phyloP scores from a whole-genome alignment of 30 jellyfish, hydroid and myxozoan species.

The Aurelia aurita region DNA sequence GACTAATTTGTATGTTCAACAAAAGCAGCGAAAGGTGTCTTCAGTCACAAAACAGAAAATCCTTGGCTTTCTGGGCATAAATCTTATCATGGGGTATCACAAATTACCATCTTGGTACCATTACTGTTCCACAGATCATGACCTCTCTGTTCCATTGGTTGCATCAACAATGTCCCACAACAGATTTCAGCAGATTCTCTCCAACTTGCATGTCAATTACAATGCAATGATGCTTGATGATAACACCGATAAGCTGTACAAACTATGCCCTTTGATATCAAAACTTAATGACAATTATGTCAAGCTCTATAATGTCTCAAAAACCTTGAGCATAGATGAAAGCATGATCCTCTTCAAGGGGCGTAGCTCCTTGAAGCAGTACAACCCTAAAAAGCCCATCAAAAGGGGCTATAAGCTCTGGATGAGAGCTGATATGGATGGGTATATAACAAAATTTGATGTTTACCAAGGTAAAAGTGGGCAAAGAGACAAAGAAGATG shows the following conservation, averaged over 20 bases:
- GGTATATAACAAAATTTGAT: constrained; percentile 69
- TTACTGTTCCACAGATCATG: neutral
- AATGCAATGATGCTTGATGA: constrained; percentile 56
- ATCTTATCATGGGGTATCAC: constrained; percentile 65
- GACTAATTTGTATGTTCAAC: too few relatives aligned
- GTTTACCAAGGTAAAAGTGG: constrained; percentile 77
- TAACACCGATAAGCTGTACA: constrained; percentile 69
- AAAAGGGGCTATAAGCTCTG: constrained; percentile 85
- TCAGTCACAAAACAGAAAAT: constrained; percentile 28
- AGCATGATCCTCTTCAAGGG: constrained; percentile 92
- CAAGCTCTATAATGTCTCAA: constrained; percentile 70
- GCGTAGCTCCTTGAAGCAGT: constrained; percentile 84
- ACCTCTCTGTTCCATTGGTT: constrained; percentile 15
- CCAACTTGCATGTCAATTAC: constrained; percentile 51
- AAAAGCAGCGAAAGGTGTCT: too few relatives aligned
- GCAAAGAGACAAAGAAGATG: constrained; percentile 21
- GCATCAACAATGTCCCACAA: constrained; percentile 7
- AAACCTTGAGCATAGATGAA: constrained; percentile 73
- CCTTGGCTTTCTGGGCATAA: constrained; percentile 60
- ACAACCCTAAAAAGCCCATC: constrained; percentile 85
- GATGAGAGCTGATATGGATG: constrained; percentile 84
- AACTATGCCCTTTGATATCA: constrained; percentile 77
- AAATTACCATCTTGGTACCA: neutral
- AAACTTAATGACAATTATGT: constrained; percentile 52
- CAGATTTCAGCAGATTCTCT: constrained; percentile 16